Conservation (phyloP, 2,797 vertebrate species). For the Argya squamiceps region DNA sequence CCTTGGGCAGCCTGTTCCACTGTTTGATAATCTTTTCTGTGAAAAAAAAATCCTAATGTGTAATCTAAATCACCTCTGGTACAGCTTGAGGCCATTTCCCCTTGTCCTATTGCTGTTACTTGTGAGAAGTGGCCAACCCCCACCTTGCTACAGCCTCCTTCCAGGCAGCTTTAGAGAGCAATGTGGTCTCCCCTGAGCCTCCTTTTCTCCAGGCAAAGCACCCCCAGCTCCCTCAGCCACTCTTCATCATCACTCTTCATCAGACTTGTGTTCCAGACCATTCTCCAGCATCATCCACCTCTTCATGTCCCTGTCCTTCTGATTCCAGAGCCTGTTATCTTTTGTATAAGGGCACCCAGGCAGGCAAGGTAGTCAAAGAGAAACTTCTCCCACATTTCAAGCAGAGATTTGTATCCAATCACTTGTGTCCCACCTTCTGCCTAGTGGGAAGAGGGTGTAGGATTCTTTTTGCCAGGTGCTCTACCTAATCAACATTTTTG, state of each 20-base stretch:
- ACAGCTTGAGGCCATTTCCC: neutral
- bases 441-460: neutral
- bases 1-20: neutral
- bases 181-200: neutral
- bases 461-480: neutral
- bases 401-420: neutral
- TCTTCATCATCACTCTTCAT: no score
- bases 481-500: neutral
- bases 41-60: neutral
- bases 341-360: neutral
- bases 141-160: neutral
- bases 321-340: neutral
- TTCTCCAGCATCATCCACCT: neutral
- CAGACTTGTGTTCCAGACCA: neutral
- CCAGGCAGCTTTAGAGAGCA: neutral
- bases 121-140: neutral
- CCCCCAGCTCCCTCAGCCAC: neutral
- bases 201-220: neutral
- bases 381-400: neutral
- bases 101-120: neutral
- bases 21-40: neutral
- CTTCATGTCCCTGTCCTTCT: neutral
- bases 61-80: neutral
- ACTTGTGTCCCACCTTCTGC: neutral
- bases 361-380: neutral